A percentile compares a stretch with the other conserved stretches of the same genome.
Evolutionary conservation across 2,797 vertebrate species (phyloP).

Genomic region (Glossophaga mutica): DNA sequence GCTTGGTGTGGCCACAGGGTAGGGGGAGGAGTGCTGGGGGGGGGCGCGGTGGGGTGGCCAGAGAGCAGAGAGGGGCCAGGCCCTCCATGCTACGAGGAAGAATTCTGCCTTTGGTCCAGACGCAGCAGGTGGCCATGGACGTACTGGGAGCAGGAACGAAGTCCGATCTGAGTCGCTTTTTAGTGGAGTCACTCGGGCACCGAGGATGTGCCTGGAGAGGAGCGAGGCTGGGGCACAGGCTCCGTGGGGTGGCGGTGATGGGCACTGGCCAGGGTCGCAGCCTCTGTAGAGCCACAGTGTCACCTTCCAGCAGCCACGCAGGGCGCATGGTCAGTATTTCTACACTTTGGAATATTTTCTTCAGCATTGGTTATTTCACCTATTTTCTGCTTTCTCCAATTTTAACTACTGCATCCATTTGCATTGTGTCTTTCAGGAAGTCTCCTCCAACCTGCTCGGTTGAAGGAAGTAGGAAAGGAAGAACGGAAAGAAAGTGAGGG

Average conservation of each 20-base stretch:
- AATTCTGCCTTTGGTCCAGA: not conserved
- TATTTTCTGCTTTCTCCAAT: not conserved
- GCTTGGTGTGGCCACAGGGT: not conserved
- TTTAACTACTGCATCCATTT: not conserved
- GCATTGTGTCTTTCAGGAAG: not conserved
- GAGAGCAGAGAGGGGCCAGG: not conserved
- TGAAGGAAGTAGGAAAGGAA: not conserved
- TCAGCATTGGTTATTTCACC: not conserved
- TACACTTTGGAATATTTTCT: not conserved
- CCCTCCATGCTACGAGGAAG: fast-evolving
- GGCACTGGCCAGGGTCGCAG: fast-evolving
- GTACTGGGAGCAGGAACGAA: not conserved
- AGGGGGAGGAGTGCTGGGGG: not conserved
- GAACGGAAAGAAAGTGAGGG: not conserved
- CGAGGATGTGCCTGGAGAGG: not conserved
- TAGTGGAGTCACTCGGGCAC: too few species aligned
- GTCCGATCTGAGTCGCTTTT: not conserved
- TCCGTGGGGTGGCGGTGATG: fast-evolving
- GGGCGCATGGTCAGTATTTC: not conserved
- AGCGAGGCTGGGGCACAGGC: fast-evolving
- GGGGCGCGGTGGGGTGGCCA: not conserved
- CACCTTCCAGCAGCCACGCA: not conserved
- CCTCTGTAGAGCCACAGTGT: not conserved
- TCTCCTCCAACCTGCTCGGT: not conserved
- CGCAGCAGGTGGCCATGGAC: fast-evolving